Conservation (phyloP, 2,797 vertebrate species). For the Paedocypris micromegethes region DNA sequence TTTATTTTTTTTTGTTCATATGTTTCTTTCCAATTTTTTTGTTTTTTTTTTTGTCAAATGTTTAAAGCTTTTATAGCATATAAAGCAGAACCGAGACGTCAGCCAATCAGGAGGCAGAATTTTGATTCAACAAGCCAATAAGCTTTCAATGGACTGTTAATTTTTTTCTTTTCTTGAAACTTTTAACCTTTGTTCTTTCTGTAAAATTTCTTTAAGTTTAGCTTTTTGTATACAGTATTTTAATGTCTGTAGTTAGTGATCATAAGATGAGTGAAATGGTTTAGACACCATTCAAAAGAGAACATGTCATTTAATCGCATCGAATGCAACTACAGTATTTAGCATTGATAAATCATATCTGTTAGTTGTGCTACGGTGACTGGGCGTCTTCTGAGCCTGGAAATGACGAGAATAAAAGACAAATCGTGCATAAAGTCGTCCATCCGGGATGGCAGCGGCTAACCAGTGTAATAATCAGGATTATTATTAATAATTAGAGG, state of each 20-base stretch:
- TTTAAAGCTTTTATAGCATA: too few species aligned
- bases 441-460: constrained; percentile 89
- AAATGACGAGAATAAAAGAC: constrained; percentile 70
- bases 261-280: too few species aligned
- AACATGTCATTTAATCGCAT: too few species aligned
- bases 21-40: too few species aligned
- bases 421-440: constrained; percentile 91
- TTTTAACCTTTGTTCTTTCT: too few species aligned
- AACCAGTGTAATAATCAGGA: constrained; percentile 99
- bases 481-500: constrained; percentile 99
- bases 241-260: too few species aligned
- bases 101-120: constrained; percentile 75
- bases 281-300: too few species aligned
- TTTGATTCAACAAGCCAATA: constrained; percentile 92
- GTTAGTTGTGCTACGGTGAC: constrained; percentile 51
- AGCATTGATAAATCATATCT: constrained; percentile 1
- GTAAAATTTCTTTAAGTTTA: too few species aligned
- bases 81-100: constrained; percentile 63
- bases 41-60: too few species aligned
- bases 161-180: too few species aligned
- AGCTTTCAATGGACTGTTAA: constrained; percentile 74
- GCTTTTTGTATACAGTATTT: too few species aligned
- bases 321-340: not conserved
- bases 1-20: too few species aligned
- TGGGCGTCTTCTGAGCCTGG: constrained; percentile 66